These are phyloP conservation scores for Alcedo quadribrachys DNA, from an alignment of 2,797 vertebrate genomes.

Conservation along the genomic window DNA sequence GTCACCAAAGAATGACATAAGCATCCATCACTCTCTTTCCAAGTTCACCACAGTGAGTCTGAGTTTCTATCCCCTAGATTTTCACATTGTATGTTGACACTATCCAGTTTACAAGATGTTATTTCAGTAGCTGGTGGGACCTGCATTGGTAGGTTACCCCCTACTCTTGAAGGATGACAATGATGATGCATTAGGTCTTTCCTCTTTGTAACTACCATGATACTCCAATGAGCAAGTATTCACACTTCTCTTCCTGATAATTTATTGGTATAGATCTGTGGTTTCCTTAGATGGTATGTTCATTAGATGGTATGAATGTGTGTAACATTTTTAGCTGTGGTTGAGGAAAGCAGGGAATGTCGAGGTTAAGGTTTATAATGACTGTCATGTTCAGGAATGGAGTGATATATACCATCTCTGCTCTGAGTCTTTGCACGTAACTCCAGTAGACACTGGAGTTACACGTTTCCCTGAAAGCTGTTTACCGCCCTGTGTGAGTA, in stretches of 20 bases:
- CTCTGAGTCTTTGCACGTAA: slow-evolving; percentile 35
- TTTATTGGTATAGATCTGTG: slow-evolving; percentile 75
- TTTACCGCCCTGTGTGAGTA: not conserved
- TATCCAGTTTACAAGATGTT: not conserved
- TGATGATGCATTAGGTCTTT: slow-evolving; percentile 41
- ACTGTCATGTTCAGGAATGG: slow-evolving; percentile 54
- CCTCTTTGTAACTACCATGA: slow-evolving; percentile 27
- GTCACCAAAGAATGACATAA: not conserved
- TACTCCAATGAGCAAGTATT: slow-evolving; percentile 46
- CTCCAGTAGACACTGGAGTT: slow-evolving; percentile 24
- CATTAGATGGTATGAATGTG: slow-evolving; percentile 63
- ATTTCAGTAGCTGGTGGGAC: not conserved
- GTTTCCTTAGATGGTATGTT: slow-evolving; percentile 70
- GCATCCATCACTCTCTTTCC: not conserved
- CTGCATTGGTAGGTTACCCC: not conserved
- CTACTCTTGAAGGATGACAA: not conserved
- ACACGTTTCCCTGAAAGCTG: slow-evolving; percentile 33
- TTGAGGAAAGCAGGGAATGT: slow-evolving; percentile 65
- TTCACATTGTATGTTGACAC: not conserved
- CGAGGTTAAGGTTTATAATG: slow-evolving; percentile 71
- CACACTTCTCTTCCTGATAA: slow-evolving; percentile 69
- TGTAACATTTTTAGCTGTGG: slow-evolving; percentile 58
- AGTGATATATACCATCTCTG: slow-evolving; percentile 51
- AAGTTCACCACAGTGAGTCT: not conserved
- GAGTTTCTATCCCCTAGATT: not conserved